Evolutionary conservation across 2,888 invertebrate genomes (phyloP).

Genomic region (Phanerotoma sp.): DNA sequence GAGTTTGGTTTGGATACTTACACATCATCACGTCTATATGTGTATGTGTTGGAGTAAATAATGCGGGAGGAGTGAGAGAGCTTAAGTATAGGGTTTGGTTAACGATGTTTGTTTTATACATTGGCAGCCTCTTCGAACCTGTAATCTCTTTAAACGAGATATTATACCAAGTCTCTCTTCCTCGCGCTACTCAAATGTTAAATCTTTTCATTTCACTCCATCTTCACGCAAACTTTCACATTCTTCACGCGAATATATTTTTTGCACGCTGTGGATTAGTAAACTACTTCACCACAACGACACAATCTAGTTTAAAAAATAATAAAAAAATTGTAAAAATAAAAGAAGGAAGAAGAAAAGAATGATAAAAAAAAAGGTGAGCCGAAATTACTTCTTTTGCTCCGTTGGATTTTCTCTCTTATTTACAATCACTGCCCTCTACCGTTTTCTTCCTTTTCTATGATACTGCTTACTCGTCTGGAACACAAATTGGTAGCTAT

Average conservation of each 20-base stretch:
- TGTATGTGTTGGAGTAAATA: conserved; percentile 37
- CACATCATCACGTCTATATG: too few species aligned
- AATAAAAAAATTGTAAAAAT: too few species aligned
- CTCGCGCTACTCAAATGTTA: conserved; percentile 11
- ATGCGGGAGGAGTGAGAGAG: conserved; percentile 34
- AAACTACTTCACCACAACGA: conserved; percentile 15
- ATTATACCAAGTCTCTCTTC: conserved; percentile 44
- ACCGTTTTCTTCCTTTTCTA: conserved; percentile 8
- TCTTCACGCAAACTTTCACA: too few species aligned
- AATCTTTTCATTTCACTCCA: conserved; percentile 13
- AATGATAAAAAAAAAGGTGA: conserved; percentile 27
- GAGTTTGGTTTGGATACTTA: conserved; percentile 24
- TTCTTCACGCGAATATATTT: conserved; percentile 6
- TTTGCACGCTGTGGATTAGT: conserved; percentile 11
- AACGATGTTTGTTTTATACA: conserved; percentile 59
- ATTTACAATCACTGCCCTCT: conserved; percentile 19
- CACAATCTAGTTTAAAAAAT: conserved; percentile 19
- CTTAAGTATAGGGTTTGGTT: conserved; percentile 56
- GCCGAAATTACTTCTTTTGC: conserved; percentile 38
- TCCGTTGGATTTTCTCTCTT: conserved; percentile 27
- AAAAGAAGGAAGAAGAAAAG: too few species aligned
- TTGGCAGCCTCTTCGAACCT: conserved; percentile 58
- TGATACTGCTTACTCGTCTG: conserved; percentile 10
- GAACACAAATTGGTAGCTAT: conserved; percentile 34
- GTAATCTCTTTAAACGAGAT: conserved; percentile 59